Evolutionary conservation across 2,113 vertebrate species (phyloP), one percentile per base, ranked within the genome.

Genomic region (Zingel zingel): DNA sequence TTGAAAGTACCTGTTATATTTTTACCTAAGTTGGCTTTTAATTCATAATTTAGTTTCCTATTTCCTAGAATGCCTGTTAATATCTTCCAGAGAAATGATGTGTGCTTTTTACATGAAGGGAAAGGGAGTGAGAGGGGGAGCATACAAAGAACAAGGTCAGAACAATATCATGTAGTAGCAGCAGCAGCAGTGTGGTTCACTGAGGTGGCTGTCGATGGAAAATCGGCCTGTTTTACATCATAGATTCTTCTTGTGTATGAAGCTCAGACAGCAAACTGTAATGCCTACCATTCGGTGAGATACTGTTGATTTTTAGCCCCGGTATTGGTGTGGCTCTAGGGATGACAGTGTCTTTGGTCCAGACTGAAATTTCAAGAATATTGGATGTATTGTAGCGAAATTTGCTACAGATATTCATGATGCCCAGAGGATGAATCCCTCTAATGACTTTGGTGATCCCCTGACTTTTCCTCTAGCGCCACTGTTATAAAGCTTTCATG

Each of bases 61-160:
- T 39, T 82, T 33, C 36, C 25, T 11, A 0, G 25, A 51, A n/a
- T 12, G 27, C 1, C 33, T 30, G 74, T 73, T 50, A 10, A 27
- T 69, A 7, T 45, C 19, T 59, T 15, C n/a, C 48, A 65, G 33
- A 59, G 53, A 43, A 43, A 19, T 43, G 12, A 5, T 43, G 53
- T 58, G 62, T 74, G 19, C 50, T 33, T 63, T 6, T 27, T 15
- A 48, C 3, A 2, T 74, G 18, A 15, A 25, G 14, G 15, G 6
- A 59, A 47, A 33, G 30, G 39, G 19, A 51, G 58, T 33, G 30
- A 69, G 67, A 11, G 39, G 39, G 39, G 39, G 10, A 53, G 43
- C 48, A 23, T 18, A 43, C 7, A 23, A 8, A 21, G 21, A 66
- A 81, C 62, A 68, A 75, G 54, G 63, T 82, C 62, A 74, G 30